A percentile compares a stretch with the other conserved stretches of the same genome.
Evolutionary conservation across 2,888 invertebrate genomes (phyloP).

Genomic region (Caenorhabditis panamensis): DNA sequence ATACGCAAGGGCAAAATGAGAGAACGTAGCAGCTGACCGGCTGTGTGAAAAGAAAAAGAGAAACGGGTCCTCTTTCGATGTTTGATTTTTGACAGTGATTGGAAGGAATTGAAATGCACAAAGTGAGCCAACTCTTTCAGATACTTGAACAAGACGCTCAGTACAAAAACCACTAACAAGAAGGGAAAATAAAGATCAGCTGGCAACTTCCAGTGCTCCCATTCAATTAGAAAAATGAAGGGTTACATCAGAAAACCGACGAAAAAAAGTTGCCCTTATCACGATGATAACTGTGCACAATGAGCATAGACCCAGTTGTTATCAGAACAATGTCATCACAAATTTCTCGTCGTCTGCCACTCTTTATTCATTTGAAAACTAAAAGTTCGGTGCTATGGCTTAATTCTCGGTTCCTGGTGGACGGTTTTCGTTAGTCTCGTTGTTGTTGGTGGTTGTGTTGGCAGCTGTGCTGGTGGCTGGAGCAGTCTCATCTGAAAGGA

Average conservation of each 20-base stretch:
- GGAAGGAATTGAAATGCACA: neutral
- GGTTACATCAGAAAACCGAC: slow-evolving; percentile 29
- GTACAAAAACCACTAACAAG: too few species aligned
- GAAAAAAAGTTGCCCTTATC: slow-evolving; percentile 4
- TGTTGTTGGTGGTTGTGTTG: neutral
- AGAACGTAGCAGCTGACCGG: slow-evolving; percentile 9
- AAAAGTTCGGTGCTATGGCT: too few species aligned
- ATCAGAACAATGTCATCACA: slow-evolving; percentile 9
- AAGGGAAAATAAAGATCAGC: too few species aligned
- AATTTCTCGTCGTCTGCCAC: slow-evolving; percentile 31
- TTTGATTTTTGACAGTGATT: slow-evolving; percentile 24
- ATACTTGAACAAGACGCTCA: too few species aligned
- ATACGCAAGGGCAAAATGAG: neutral
- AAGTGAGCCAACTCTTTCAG: too few species aligned
- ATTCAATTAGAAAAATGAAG: neutral
- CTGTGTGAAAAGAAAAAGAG: neutral
- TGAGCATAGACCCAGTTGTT: neutral
- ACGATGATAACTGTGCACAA: slow-evolving; percentile 20
- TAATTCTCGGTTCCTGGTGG: neutral
- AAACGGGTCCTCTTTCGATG: neutral
- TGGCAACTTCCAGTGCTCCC: too few species aligned
- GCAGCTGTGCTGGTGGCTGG: too few species aligned
- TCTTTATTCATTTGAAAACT: slow-evolving; percentile 5
- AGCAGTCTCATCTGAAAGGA: neutral
- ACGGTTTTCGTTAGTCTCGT: neutral